Base-by-base conservation (phyloP, 92 coral and sea anemone genomes). In the Paragorgia papillata region DNA sequence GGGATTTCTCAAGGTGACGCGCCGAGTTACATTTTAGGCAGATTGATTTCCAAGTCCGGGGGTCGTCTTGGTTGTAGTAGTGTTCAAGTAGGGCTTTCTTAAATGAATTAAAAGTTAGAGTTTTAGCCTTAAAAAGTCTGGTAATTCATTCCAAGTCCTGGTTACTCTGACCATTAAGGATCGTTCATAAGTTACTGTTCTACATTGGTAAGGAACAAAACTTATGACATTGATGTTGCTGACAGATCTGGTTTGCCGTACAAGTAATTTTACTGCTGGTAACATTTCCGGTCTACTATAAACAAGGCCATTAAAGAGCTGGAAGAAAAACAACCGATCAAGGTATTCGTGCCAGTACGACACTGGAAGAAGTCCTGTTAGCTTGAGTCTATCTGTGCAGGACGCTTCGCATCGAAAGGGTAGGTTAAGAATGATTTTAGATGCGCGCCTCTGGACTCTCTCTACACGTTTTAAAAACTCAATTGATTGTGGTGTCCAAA, bases 341-440 rank as follows among this genome's bases (percentile, higher is more conserved):
- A 65, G 54, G 73, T 37, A 65, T 31, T 33, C 73, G 55, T 65
- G 73, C 73, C 55, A 65, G 73, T 65, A 65, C 28, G 73, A 17
- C 18, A 65, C 44, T 65, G 73, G 55, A 2, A 65, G 55, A 19
- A 65, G 44, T 26, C 44, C 55, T 65, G 39, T 35, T 21, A 28
- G 25, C 28, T 35, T 65, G 51, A 65, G 34, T 33, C 73, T 65
- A 51, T 65, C 73, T 65, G 40, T 65, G 73, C 39, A 65, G 27
- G 73, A 35, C 24, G 40, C 29, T 65, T 0, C 30, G 30, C 50
- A 65, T 29, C 19, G 10, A 22, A 39, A 41, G 9, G 32, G 73
- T 15, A 39, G 44, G 17, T 65, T 34, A 18, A 65, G 25, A 65
- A 65, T 62, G 49, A 62, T 19, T 22, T 62, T 62, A 27, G 67